Evolutionary conservation across 2,888 invertebrate species (phyloP).

Genomic region (Aspidiotus destructor): DNA sequence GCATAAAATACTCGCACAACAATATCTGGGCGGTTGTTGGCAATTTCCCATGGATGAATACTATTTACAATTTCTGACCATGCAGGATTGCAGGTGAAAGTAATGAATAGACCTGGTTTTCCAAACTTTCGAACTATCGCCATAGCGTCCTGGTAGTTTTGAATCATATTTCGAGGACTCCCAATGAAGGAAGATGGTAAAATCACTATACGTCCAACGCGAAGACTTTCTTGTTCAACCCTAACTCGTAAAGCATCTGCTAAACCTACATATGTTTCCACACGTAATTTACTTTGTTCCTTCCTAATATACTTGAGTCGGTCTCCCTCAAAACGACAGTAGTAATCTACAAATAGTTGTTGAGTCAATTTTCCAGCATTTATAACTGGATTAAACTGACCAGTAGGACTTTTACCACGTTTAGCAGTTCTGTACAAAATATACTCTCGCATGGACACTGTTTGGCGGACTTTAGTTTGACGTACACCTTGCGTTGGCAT

Average conservation of each 20-base stretch:
- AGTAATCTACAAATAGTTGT: constrained; percentile 28
- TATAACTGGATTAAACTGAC: constrained; percentile 26
- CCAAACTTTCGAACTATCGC: no score
- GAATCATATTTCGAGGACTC: constrained; percentile 25
- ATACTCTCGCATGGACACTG: constrained; percentile 23
- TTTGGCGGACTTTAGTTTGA: constrained; percentile 10
- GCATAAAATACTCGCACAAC: constrained; percentile 10
- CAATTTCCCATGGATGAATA: background rate
- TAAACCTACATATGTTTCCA: constrained; percentile 28
- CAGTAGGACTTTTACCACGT: constrained; percentile 5
- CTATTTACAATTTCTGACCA: background rate
- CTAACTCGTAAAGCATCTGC: constrained; percentile 18
- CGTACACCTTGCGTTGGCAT: constrained; percentile 6
- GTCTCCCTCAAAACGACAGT: constrained; percentile 24
- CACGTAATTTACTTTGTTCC: constrained; percentile 23
- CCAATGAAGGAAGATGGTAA: background rate
- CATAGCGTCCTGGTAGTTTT: constrained; percentile 23
- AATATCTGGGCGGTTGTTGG: background rate
- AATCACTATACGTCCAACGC: constrained; percentile 7
- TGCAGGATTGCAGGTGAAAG: no score
- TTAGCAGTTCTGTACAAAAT: constrained; percentile 10
- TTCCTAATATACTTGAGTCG: constrained; percentile 16
- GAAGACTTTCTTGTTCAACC: background rate
- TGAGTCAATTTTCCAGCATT: constrained; percentile 30
- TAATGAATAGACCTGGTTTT: no score